Base-by-base conservation (phyloP, 2,888 invertebrate species). In the Pterobdella sp. region DNA sequence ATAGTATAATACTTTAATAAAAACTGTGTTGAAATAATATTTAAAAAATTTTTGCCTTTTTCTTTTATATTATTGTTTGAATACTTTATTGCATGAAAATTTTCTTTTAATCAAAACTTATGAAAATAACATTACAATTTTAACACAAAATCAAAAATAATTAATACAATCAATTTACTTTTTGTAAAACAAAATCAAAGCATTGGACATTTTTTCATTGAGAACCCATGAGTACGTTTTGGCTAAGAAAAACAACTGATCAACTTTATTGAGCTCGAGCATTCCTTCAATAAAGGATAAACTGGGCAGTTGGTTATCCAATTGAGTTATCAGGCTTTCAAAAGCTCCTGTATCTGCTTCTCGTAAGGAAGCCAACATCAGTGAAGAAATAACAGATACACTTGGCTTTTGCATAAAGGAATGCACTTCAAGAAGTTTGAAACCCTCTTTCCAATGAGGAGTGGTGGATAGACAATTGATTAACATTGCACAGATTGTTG, bases 401-500 rank as follows among this genome's bases (percentile, higher is more conserved):
- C 10, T 56, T 56, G 60, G 60, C n/a, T 56, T 56, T 3, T 22
- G 10, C n/a, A 56, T 14, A 26, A 4, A 14, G 26, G 60, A 14
- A n/a, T 4, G n/a, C 4, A 56, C 60, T 22, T 56, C n/a, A 18
- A 56, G 60, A 26, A 56, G n/a, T n/a, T 56, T 56, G 4, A 56
- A 56, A n/a, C 60, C 18, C n/a, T 56, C 60, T n/a, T 56, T 56
- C 60, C 60, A 56, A 56, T 56, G 60, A 3, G 60, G 4, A 14
- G 60, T 56, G 4, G 4, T 56, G 4, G 60, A 4, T 26, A 56
- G n/a, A 14, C n/a, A 22, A 56, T 4, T 14, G n/a, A 56, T 56
- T 3, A 56, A 26, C 60, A 56, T 56, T 22, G 60, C n/a, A 26
- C 60, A 56, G 26, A 56, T 56, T 56, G 60, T 22, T 4, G 60